phyloP scores from a whole-genome alignment of 2,888 invertebrate genomes.

The Thereva unica region DNA sequence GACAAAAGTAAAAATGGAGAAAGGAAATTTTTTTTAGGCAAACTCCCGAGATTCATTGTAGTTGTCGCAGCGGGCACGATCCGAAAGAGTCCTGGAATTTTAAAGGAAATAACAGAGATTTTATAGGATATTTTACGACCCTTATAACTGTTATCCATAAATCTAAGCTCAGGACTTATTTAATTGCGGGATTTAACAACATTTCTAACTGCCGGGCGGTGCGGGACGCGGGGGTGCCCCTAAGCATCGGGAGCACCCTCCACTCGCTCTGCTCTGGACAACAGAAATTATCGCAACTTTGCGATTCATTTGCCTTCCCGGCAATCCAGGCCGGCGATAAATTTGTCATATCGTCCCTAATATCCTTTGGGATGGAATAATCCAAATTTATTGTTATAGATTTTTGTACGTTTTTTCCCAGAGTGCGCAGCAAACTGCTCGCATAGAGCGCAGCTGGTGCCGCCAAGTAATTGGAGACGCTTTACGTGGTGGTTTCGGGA shows the following conservation, averaged over 20 bases:
- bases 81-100: neutral
- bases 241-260: neutral
- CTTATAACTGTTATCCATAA: slow-evolving; percentile 23
- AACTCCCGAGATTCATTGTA: too few species aligned
- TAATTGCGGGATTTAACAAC: slow-evolving; percentile 23
- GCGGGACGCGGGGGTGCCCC: neutral
- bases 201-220: neutral
- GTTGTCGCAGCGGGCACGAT: too few species aligned
- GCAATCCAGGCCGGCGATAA: slow-evolving; percentile 46
- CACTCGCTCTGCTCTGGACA: slow-evolving; percentile 14
- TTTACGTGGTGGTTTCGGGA: slow-evolving; percentile 39
- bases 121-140: slow-evolving; percentile 20
- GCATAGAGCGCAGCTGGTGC: slow-evolving; percentile 40
- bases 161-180: slow-evolving; percentile 12
- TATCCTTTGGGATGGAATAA: slow-evolving; percentile 49
- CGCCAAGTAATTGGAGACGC: slow-evolving; percentile 40
- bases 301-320: slow-evolving; percentile 41
- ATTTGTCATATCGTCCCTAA: slow-evolving; percentile 52
- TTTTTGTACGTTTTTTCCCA: slow-evolving; percentile 43
- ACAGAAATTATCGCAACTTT: slow-evolving; percentile 39
- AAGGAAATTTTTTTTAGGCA: too few species aligned
- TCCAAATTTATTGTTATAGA: slow-evolving; percentile 50
- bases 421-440: slow-evolving; percentile 31
- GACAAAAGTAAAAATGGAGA: too few species aligned
- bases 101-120: slow-evolving; percentile 4